Evolutionary conservation across 2,113 vertebrate species (phyloP).

Genomic region (Chunga burmeisteri): DNA sequence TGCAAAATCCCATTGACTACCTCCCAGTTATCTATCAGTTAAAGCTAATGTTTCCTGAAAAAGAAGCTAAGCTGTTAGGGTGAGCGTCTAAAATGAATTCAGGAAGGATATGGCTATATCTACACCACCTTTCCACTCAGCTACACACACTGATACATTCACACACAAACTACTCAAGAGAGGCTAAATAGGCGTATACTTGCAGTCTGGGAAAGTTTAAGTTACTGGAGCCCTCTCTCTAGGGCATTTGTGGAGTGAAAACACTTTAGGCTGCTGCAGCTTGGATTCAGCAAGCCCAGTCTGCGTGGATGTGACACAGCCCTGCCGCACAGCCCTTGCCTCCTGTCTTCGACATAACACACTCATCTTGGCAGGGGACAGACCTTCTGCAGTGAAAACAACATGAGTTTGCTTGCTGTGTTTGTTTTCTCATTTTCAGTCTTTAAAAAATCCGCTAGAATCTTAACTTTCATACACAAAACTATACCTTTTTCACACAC

Average conservation of each 20-base stretch:
- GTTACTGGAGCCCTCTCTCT: neutral
- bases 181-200: neutral
- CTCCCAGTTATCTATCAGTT: neutral
- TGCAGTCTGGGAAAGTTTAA: neutral
- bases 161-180: neutral
- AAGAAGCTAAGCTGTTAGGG: neutral
- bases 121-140: neutral
- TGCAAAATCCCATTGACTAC: neutral
- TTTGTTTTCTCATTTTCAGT: neutral
- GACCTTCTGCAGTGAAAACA: neutral
- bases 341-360: neutral
- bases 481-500: neutral
- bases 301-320: neutral
- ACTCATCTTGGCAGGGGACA: neutral
- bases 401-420: neutral
- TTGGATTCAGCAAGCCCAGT: neutral
- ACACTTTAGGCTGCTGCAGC: neutral
- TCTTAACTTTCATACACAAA: neutral
- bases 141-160: neutral
- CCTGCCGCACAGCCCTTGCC: neutral
- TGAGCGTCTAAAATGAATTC: neutral
- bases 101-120: neutral
- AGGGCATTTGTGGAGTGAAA: neutral
- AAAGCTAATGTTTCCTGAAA: neutral
- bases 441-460: neutral